Evolutionary conservation across 2,888 invertebrate species (phyloP), one percentile per base, ranked within the genome.

Genomic region (Meandrusa payeni): DNA sequence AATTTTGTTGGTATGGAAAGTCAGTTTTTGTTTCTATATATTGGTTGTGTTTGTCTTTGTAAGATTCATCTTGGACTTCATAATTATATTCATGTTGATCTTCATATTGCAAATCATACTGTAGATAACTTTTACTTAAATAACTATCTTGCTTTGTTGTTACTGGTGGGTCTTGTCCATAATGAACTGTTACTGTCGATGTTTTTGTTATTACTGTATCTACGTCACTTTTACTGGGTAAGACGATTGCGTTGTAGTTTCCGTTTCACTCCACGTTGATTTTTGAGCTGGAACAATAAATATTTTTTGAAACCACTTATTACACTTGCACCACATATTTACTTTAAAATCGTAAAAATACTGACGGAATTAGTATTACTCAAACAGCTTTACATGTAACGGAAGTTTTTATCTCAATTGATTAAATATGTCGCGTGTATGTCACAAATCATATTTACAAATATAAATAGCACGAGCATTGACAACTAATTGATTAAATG

Each of bases 221-320:
- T 46, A 71, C 71, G 43, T 74, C 78, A 71, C 69, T 77, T 36
- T 72, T 26, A 66, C 64, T 48, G 77, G 69, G 59, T 82, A 85
- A 27, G 77, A 74, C 63, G 81, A 81, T 53, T 80, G 76, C 22
- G 73, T 59, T 42, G 66, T 59, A 43, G 63, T 67, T 44, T 86
- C 86, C 22, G 74, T 57, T 60, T 85, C 85, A 52, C 72, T 75
- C 85, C 83, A 86, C 50, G 81, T 59, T 38, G 82, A 57, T 65
- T 83, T 85, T 70, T 85, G 86, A 69, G 81, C 87, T 87, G 86
- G 48, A 85, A 87, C 60, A 52, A 51, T 49, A 46, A 54, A 48
- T 9, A 46, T 47, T 54, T 59, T 47, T 49, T 48, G 52, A 55
- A 60, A 53, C 39, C 43, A 46, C 28, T 39, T 49, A 48, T 41